Percentiles rank a stretch among this genome's conserved stretches.
phyloP scores from a whole-genome alignment of 2,113 vertebrate genomes.

The Cyanoderma ruficeps region DNA sequence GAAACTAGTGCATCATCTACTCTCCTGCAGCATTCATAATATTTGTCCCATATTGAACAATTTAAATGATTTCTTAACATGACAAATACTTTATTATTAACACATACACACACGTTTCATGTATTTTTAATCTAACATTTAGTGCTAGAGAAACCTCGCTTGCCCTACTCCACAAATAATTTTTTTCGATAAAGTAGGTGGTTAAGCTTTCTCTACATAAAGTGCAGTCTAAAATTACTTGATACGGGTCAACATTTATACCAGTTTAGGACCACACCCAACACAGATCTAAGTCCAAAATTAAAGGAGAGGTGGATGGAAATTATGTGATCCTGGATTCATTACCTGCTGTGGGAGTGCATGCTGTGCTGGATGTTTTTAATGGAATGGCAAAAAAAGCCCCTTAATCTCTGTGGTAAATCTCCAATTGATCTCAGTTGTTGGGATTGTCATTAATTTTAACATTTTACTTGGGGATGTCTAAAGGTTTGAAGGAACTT shows the following conservation, averaged over 20 bases:
- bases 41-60: not conserved
- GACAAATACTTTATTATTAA: not conserved
- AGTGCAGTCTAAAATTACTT: not conserved
- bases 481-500: not conserved
- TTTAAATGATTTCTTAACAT: not conserved
- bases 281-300: not conserved
- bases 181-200: not conserved
- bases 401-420: not conserved
- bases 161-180: not conserved
- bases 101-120: not conserved
- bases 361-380: not conserved
- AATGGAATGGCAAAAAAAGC: not conserved
- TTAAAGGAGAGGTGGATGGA: not conserved
- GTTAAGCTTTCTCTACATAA: not conserved
- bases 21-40: not conserved
- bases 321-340: not conserved
- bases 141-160: not conserved
- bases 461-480: not conserved
- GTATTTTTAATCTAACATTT: not conserved
- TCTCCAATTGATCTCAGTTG: not conserved
- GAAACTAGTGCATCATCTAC: not conserved
- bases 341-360: not conserved
- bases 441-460: not conserved
- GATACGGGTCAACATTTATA: not conserved
- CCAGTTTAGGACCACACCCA: not conserved